phyloP scores from a whole-genome alignment of 2,888 invertebrate genomes.

The Nymphalis c-album region DNA sequence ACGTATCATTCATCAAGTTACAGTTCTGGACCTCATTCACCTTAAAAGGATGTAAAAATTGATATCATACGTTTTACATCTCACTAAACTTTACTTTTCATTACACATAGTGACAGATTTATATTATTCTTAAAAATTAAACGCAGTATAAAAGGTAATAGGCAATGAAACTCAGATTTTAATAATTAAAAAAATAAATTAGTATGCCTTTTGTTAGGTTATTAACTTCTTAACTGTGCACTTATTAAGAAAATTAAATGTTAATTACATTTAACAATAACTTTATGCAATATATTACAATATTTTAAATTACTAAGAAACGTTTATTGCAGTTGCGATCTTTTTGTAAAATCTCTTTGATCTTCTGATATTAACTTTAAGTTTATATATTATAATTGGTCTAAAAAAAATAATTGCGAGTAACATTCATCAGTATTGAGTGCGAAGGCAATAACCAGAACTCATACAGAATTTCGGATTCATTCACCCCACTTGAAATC shows the following conservation, averaged over 20 bases:
- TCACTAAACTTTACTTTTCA: constrained; percentile 20
- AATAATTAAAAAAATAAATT: constrained; percentile 10
- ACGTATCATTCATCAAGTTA: constrained; percentile 53
- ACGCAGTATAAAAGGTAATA: background rate
- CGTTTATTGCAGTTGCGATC: background rate
- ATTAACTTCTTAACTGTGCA: constrained; percentile 1
- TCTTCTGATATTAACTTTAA: background rate
- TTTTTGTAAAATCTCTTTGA: background rate
- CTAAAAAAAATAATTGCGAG: background rate
- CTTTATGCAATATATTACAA: background rate
- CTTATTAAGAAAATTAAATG: background rate
- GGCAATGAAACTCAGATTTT: background rate
- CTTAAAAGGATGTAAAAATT: constrained; percentile 50
- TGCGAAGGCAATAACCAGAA: constrained; percentile 46
- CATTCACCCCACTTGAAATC: constrained; percentile 76
- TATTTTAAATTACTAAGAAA: background rate
- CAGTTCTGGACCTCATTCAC: constrained; percentile 52
- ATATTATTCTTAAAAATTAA: background rate
- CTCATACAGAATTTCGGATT: constrained; percentile 66
- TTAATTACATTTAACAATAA: background rate
- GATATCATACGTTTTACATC: constrained; percentile 36
- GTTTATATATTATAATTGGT: background rate
- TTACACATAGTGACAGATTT: constrained; percentile 6
- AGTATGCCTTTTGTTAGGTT: constrained; percentile 1
- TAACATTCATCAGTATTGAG: constrained; percentile 39